Percentiles rank a stretch among this genome's conserved stretches.
phyloP scores from a whole-genome alignment of 2,797 vertebrate species.

The Gymnothorax reevesii region DNA sequence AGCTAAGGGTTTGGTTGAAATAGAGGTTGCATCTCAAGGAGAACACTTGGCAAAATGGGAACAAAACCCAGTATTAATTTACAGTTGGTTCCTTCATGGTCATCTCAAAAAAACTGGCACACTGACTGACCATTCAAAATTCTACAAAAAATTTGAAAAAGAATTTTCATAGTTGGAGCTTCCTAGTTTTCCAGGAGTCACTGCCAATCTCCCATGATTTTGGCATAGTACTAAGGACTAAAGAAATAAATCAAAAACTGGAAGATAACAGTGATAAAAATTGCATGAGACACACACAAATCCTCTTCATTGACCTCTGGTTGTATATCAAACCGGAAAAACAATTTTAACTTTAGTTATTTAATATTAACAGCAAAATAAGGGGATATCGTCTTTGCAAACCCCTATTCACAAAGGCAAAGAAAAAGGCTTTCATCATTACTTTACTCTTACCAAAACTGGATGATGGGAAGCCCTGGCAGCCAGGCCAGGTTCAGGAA shows the following conservation, averaged over 20 bases:
- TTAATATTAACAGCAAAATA: slow-evolving; percentile 5
- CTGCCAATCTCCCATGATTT: not conserved
- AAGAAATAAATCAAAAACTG: not conserved
- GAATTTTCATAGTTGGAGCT: too few species aligned
- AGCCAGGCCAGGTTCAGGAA: slow-evolving; percentile 28
- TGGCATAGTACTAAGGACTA: not conserved
- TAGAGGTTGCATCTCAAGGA: not conserved
- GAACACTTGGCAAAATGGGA: not conserved
- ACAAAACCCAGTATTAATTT: not conserved
- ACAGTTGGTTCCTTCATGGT: not conserved
- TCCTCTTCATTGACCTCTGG: slow-evolving; percentile 4
- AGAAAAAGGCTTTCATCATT: not conserved
- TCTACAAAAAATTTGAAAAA: not conserved
- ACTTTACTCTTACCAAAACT: not conserved
- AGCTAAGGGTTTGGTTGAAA: not conserved
- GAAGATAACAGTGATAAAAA: not conserved
- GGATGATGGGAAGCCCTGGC: not conserved
- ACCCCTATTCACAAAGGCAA: not conserved
- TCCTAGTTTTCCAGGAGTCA: not conserved
- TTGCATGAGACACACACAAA: not conserved
- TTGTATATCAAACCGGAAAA: not conserved
- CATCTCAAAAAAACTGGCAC: not conserved
- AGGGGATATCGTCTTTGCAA: not conserved
- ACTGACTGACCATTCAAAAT: not conserved
- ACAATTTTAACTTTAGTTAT: not conserved